Conservation (phyloP, 2,797 vertebrate genomes). For the Macropus fuliginosus region DNA sequence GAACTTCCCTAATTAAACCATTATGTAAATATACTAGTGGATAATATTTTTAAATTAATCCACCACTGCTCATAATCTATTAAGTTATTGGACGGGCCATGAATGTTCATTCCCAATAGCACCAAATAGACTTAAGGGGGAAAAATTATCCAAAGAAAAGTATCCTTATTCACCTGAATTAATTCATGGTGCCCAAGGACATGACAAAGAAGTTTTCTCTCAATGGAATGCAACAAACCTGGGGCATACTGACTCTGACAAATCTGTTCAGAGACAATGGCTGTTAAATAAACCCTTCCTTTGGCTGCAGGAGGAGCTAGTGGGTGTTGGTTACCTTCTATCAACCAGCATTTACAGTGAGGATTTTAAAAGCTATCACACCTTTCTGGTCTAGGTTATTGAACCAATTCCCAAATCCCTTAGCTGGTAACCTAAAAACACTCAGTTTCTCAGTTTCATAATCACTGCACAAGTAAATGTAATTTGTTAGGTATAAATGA, state of each 20-base stretch:
- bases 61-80: background rate
- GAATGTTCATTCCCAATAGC: constrained; percentile 22
- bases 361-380: constrained; percentile 16
- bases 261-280: constrained; percentile 31
- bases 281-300: constrained; percentile 51
- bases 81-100: constrained; percentile 7
- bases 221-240: constrained; percentile 38
- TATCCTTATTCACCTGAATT: background rate
- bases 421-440: background rate
- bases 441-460: background rate
- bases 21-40: background rate
- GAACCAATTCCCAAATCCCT: constrained; percentile 13
- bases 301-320: background rate
- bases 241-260: background rate
- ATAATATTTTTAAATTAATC: background rate
- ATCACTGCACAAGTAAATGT: background rate
- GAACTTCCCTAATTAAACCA: background rate
- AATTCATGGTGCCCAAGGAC: background rate
- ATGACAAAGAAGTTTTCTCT: background rate
- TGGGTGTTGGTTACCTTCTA: background rate
- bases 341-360: background rate
- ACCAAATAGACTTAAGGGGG: constrained; percentile 8
- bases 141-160: no score
- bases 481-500: background rate
- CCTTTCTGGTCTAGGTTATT: constrained; percentile 17